phyloP scores from a whole-genome alignment of 2,888 invertebrate species.

The Drosophila multiciliata region DNA sequence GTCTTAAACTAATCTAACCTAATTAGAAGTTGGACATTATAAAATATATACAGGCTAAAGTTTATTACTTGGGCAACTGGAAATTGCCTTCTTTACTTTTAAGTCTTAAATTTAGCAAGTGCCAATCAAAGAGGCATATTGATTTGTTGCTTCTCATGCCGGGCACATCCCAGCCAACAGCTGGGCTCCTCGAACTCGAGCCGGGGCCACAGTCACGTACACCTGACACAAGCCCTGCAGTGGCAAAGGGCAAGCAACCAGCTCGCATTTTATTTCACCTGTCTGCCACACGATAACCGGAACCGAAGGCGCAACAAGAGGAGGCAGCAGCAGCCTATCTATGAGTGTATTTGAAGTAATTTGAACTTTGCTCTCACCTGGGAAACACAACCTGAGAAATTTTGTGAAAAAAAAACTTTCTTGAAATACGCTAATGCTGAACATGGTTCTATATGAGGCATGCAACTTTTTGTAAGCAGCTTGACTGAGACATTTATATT shows the following conservation, averaged over 20 bases:
- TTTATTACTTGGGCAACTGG: neutral
- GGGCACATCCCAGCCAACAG: constrained; percentile 42
- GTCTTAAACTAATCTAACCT: neutral
- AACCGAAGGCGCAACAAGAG: neutral
- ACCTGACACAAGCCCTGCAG: constrained; percentile 45
- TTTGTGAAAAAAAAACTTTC: neutral
- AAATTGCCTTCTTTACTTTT: constrained; percentile 14
- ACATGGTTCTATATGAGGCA: neutral
- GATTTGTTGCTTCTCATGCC: constrained; percentile 55
- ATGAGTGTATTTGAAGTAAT: constrained; percentile 5
- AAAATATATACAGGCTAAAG: neutral
- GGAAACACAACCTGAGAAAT: neutral
- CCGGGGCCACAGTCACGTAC: constrained; percentile 72
- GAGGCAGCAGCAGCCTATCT: constrained; percentile 7
- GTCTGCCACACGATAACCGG: constrained; percentile 48
- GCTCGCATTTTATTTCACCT: constrained; percentile 69
- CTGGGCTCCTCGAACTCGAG: constrained; percentile 14
- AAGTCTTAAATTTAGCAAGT: constrained; percentile 64
- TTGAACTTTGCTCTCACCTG: constrained; percentile 4
- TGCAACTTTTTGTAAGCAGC: neutral
- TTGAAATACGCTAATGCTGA: neutral
- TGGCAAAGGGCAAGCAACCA: constrained; percentile 46
- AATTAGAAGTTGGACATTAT: neutral
- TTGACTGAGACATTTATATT: neutral
- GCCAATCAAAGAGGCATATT: constrained; percentile 74